Evolutionary conservation across 2,888 invertebrate genomes (phyloP).

Genomic region (Lepidochrysops patricia): DNA sequence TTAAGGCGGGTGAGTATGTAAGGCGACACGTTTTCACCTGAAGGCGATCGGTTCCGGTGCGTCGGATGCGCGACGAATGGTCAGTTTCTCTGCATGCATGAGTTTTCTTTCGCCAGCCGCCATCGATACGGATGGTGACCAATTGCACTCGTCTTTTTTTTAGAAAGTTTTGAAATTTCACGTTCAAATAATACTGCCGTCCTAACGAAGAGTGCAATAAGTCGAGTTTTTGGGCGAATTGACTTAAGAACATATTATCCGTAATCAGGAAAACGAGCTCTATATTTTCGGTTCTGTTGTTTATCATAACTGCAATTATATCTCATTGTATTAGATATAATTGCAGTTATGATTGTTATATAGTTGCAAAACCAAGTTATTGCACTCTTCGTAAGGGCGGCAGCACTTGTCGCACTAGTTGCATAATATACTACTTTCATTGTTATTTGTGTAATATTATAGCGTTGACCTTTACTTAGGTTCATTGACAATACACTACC

Average conservation of each 20-base stretch:
- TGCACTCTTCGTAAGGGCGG: no score
- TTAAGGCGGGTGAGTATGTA: conserved; percentile 3
- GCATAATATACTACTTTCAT: no score
- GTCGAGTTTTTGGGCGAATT: no score
- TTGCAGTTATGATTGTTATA: no score
- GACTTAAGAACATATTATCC: no score
- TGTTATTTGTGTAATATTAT: neutral
- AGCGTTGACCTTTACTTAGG: neutral
- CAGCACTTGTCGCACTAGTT: no score
- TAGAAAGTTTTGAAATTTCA: neutral
- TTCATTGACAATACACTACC: neutral
- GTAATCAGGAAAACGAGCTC: no score
- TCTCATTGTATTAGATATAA: no score
- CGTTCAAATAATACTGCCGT: neutral
- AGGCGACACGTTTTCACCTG: conserved; percentile 45
- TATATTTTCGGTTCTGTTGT: no score
- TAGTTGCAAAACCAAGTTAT: no score
- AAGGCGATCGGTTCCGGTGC: conserved; percentile 37
- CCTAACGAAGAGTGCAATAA: no score
- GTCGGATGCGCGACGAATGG: conserved; percentile 34
- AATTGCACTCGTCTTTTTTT: conserved; percentile 12
- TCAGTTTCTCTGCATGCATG: conserved; percentile 41
- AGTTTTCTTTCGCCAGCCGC: conserved; percentile 21
- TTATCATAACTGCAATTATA: no score
- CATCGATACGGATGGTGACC: conserved; percentile 18